phyloP scores from a whole-genome alignment of 2,888 invertebrate genomes.

The Macropis europaea region DNA sequence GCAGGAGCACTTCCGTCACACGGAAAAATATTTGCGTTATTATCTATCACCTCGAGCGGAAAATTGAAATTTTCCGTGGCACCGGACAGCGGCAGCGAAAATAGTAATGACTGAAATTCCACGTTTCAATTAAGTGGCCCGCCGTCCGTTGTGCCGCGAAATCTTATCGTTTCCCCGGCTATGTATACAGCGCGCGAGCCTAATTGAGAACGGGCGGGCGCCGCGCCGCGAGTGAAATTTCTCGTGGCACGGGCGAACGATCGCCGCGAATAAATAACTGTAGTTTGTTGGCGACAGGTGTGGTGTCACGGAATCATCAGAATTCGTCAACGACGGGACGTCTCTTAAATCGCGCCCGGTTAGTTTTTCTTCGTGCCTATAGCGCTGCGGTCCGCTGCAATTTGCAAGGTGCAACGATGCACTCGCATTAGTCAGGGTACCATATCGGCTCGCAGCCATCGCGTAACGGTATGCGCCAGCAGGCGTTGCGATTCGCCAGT shows the following conservation, averaged over 20 bases:
- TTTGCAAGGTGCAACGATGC: conserved; percentile 78
- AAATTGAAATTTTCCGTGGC: conserved; percentile 62
- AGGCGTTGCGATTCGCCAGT: conserved; percentile 69
- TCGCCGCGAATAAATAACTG: conserved; percentile 2
- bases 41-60: conserved; percentile 63
- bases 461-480: conserved; percentile 76
- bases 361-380: conserved; percentile 62
- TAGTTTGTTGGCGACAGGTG: conserved; percentile 56
- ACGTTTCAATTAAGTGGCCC: conserved; percentile 48
- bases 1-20: conserved; percentile 54
- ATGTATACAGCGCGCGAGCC: no score
- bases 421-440: conserved; percentile 78
- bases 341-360: conserved; percentile 67
- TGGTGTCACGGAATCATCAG: conserved; percentile 28
- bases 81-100: conserved; percentile 37
- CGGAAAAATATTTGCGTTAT: conserved; percentile 65
- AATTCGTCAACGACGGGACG: conserved; percentile 56
- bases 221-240: background rate
- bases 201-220: no score
- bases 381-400: conserved; percentile 66
- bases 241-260: no score
- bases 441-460: conserved; percentile 77
- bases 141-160: conserved; percentile 9
- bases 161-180: conserved; percentile 26
- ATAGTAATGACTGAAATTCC: conserved; percentile 55